Percentiles rank a stretch among this genome's conserved stretches.
These are phyloP conservation scores for Clitarchus hookeri DNA, from an alignment of 2,888 invertebrate species.

Conservation along the genomic window DNA sequence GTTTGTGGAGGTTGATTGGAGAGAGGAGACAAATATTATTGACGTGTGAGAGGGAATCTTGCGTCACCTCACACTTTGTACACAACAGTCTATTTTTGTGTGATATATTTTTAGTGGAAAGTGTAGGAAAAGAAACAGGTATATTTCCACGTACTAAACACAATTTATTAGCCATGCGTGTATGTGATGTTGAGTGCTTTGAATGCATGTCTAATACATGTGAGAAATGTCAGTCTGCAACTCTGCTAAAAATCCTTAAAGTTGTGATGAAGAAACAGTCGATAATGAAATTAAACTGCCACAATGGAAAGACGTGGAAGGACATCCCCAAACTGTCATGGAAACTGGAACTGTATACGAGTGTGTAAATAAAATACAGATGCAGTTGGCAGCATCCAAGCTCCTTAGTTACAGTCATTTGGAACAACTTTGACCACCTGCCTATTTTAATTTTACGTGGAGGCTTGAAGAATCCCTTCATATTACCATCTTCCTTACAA, in stretches of 20 bases:
- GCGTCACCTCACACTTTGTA: too few relatives aligned
- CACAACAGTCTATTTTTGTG: too few relatives aligned
- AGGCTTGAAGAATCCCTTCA: too few relatives aligned
- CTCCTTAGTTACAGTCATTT: too few relatives aligned
- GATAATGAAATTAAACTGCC: neutral
- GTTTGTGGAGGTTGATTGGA: too few relatives aligned
- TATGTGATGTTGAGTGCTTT: neutral
- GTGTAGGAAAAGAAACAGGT: neutral
- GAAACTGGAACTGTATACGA: neutral
- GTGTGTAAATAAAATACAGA: too few relatives aligned
- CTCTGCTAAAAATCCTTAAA: neutral
- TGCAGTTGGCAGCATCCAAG: neutral
- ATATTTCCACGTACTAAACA: neutral
- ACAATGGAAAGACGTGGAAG: neutral
- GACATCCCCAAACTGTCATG: neutral
- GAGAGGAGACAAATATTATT: too few relatives aligned
- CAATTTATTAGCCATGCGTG: neutral
- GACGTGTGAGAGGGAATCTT: too few relatives aligned
- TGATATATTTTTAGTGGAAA: slow-evolving; percentile 4
- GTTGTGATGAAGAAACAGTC: neutral
- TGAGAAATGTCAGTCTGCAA: neutral
- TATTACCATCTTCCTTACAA: too few relatives aligned
- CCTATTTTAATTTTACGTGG: too few relatives aligned
- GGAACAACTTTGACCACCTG: too few relatives aligned
- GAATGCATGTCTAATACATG: neutral